phyloP scores from a whole-genome alignment of 2,797 vertebrate species.

The Takifugu rubripes region DNA sequence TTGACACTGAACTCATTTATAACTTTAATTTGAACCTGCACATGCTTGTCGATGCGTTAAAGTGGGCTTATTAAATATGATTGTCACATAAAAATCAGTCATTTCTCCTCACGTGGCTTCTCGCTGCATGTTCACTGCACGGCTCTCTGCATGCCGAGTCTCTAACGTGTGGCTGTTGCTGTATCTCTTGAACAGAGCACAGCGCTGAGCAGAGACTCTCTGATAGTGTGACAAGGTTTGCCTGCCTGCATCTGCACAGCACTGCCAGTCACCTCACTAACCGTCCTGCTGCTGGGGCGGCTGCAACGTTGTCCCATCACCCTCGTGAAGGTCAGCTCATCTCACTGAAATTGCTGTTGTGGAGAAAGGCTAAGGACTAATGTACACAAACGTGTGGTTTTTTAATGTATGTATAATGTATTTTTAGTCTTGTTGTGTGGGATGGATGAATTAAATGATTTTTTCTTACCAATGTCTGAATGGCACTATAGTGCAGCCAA shows the following conservation, averaged over 20 bases:
- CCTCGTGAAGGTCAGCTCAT: conserved; percentile 27
- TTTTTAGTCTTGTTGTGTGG: too few relatives aligned
- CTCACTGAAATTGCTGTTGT: conserved; percentile 29
- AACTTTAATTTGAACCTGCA: neutral
- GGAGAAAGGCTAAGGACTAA: conserved; percentile 6
- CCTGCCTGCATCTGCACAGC: conserved; percentile 33
- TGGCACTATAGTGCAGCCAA: conserved; percentile 51
- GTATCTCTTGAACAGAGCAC: conserved; percentile 78
- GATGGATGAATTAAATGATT: neutral
- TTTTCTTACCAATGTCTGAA: conserved; percentile 29
- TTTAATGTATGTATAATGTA: too few relatives aligned
- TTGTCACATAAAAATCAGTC: conserved; percentile 19
- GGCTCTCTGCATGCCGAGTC: conserved; percentile 39
- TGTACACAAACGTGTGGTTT: neutral
- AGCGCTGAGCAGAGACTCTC: conserved; percentile 78
- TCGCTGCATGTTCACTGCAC: conserved; percentile 42
- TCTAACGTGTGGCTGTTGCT: conserved; percentile 74
- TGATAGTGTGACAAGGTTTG: conserved; percentile 74
- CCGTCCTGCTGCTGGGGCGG: conserved; percentile 42
- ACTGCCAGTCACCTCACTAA: conserved; percentile 34
- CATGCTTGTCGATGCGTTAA: conserved; percentile 34
- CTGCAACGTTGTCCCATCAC: conserved; percentile 31
- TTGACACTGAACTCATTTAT: too few relatives aligned
- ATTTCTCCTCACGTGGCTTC: conserved; percentile 26
- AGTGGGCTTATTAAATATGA: conserved; percentile 9